Conservation (phyloP, 2,888 invertebrate genomes). For the Deroplatys truncata region DNA sequence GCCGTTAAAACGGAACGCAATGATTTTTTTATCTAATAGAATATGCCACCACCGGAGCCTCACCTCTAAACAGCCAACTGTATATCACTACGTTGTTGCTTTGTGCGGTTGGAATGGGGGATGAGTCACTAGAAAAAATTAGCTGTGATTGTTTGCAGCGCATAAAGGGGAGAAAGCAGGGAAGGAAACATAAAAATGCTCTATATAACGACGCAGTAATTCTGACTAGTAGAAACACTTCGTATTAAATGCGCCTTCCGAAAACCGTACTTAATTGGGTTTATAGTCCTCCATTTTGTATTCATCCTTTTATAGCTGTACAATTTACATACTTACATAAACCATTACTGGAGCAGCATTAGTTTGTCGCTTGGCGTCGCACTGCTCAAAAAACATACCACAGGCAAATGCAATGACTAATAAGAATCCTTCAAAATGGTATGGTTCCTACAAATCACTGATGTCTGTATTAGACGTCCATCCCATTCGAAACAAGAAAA, state of each 20-base stretch:
- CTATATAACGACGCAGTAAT: not conserved
- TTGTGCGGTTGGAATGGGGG: not conserved
- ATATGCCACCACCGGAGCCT: slow-evolving; percentile 17
- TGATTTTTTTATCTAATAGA: slow-evolving; percentile 29
- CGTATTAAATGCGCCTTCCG: not conserved
- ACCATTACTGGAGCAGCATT: not conserved
- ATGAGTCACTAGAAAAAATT: slow-evolving; percentile 22
- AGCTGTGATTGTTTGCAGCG: slow-evolving; percentile 24
- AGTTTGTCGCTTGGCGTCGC: too few relatives aligned
- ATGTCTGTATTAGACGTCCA: too few relatives aligned
- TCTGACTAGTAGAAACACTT: too few relatives aligned
- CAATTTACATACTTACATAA: not conserved
- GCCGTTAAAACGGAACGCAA: slow-evolving; percentile 32
- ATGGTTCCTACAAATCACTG: too few relatives aligned
- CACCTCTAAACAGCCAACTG: slow-evolving; percentile 14
- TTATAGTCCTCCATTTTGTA: too few relatives aligned
- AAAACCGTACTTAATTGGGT: not conserved
- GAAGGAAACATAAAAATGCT: not conserved
- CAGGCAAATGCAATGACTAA: too few relatives aligned
- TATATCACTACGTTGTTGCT: slow-evolving; percentile 20
- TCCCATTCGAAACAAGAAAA: too few relatives aligned
- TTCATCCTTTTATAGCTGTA: not conserved
- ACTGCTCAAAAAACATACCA: too few relatives aligned
- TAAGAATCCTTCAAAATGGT: too few relatives aligned
- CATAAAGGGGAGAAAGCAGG: not conserved